Evolutionary conservation across 2,797 vertebrate genomes (phyloP).

Genomic region (Chiloscyllium punctatum): DNA sequence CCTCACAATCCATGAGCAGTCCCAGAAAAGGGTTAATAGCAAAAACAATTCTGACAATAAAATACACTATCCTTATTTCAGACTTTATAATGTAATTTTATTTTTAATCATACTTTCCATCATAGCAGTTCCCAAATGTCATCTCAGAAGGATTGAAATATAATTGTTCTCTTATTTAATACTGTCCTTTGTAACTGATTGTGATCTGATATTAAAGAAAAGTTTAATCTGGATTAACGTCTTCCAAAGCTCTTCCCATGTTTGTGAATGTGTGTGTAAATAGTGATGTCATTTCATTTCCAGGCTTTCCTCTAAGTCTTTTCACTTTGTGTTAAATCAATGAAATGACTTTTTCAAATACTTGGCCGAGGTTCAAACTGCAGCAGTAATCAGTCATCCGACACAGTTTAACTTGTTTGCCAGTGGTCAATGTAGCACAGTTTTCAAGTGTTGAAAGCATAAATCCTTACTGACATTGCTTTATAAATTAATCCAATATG

Average conservation of each 20-base stretch:
- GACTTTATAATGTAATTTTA: not conserved
- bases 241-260: not conserved
- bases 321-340: not conserved
- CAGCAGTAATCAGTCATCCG: not conserved
- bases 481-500: not conserved
- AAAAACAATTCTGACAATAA: not conserved
- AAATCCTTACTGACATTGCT: not conserved
- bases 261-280: not conserved
- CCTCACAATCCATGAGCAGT: not conserved
- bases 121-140: not conserved
- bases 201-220: not conserved
- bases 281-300: not conserved
- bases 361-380: not conserved
- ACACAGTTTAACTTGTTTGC: not conserved
- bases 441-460: not conserved
- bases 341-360: not conserved
- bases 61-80: not conserved
- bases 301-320: not conserved
- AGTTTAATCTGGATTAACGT: constrained; percentile 33
- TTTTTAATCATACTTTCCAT: constrained; percentile 11
- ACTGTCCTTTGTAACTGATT: not conserved
- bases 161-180: constrained; percentile 26
- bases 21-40: not conserved
- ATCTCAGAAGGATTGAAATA: constrained; percentile 24
- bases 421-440: not conserved